Evolutionary conservation across 2,113 vertebrate species (phyloP).

Genomic region (Xenus cinereus): DNA sequence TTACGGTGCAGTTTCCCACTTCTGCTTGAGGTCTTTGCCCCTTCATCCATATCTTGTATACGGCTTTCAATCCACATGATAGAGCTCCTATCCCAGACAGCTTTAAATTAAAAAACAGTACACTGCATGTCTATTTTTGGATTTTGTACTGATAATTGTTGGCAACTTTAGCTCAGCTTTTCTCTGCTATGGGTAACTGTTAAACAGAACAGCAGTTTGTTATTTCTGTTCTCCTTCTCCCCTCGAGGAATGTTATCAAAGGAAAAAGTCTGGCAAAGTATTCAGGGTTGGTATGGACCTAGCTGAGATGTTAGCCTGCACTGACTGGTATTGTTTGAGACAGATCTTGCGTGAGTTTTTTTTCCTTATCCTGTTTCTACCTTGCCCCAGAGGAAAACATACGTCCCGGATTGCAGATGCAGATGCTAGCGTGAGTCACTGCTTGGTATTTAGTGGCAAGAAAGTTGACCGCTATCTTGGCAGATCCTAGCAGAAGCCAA

Average conservation of each 20-base stretch:
- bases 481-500: neutral
- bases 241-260: slow-evolving; percentile 46
- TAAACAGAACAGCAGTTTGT: slow-evolving; percentile 45
- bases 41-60: neutral
- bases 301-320: neutral
- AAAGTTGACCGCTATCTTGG: neutral
- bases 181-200: slow-evolving; percentile 15
- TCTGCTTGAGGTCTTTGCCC: neutral
- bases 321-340: neutral
- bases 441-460: neutral
- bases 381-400: neutral
- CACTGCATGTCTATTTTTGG: neutral
- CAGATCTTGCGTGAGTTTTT: neutral
- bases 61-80: neutral
- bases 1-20: neutral
- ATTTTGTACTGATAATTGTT: slow-evolving; percentile 16
- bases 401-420: neutral
- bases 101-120: neutral
- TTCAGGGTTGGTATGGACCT: neutral
- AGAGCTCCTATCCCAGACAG: neutral
- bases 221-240: slow-evolving; percentile 25
- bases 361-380: slow-evolving; percentile 8
- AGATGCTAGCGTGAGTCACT: neutral
- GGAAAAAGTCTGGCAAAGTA: slow-evolving; percentile 35
- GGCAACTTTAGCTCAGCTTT: slow-evolving; percentile 53